Percentiles rank a stretch among this genome's conserved stretches.
phyloP scores from a whole-genome alignment of 2,113 vertebrate genomes.

The Oryzias javanicus region DNA sequence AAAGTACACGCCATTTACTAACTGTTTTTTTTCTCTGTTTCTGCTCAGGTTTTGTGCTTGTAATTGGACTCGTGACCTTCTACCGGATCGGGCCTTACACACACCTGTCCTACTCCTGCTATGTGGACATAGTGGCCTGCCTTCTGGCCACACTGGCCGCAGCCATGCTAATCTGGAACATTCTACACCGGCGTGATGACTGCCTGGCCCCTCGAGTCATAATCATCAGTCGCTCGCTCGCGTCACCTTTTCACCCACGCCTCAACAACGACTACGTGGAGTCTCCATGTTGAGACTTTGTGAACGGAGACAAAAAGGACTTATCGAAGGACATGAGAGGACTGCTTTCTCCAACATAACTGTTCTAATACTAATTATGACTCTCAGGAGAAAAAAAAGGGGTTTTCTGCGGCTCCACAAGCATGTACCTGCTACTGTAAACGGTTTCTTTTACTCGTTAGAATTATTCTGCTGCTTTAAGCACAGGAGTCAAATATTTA shows the following conservation, averaged over 20 bases:
- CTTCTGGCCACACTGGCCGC: conserved; percentile 91
- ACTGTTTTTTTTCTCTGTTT: conserved; percentile 13
- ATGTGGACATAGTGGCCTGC: conserved; percentile 92
- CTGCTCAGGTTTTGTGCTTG: conserved; percentile 89
- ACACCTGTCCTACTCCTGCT: conserved; percentile 95
- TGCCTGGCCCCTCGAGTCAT: conserved; percentile 89
- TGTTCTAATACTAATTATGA: conserved; percentile 8
- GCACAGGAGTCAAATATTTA: conserved; percentile 27
- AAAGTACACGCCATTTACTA: too few species aligned
- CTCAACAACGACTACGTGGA: conserved; percentile 96
- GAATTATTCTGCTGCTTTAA: conserved; percentile 36
- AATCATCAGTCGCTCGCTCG: conserved; percentile 89
- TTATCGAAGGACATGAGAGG: background rate
- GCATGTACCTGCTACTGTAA: conserved; percentile 27
- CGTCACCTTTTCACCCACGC: conserved; percentile 82
- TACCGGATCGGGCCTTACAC: conserved; percentile 93
- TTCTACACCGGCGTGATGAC: conserved; percentile 95
- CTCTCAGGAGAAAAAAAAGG: conserved; percentile 6
- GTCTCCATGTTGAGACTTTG: conserved; percentile 84
- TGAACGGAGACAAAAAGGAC: background rate
- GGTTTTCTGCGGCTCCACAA: conserved; percentile 7
- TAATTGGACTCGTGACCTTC: conserved; percentile 96
- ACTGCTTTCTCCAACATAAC: conserved; percentile 4
- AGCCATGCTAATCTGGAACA: conserved; percentile 96
- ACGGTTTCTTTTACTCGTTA: conserved; percentile 12